Conservation (phyloP, 2,888 invertebrate genomes). For the Harpagoxenus sublaevis region DNA sequence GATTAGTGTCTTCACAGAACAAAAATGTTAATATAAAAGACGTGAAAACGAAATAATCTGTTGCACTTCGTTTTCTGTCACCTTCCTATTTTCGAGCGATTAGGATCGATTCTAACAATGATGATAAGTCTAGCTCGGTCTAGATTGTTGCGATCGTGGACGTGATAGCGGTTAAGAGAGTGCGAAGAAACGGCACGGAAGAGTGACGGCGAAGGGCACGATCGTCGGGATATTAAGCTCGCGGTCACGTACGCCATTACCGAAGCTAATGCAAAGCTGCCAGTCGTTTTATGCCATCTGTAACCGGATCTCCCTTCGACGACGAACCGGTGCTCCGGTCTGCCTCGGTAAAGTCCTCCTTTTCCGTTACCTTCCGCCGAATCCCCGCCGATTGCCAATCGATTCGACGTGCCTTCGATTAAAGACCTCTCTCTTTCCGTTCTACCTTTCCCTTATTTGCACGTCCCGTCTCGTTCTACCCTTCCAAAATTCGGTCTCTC, state of each 20-base stretch:
- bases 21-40: no score
- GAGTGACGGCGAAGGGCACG: conserved; percentile 65
- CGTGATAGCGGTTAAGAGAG: conserved; percentile 13
- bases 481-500: conserved; percentile 18
- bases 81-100: conserved; percentile 35
- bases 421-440: conserved; percentile 58
- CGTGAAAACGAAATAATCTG: no score
- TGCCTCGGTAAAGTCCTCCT: conserved; percentile 16
- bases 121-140: conserved; percentile 40
- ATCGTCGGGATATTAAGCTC: conserved; percentile 78
- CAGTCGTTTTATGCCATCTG: conserved; percentile 82
- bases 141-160: conserved; percentile 7
- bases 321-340: conserved; percentile 67
- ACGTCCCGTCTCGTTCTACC: conserved; percentile 1
- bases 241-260: conserved; percentile 83
- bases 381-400: conserved; percentile 66
- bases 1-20: background rate
- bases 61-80: background rate
- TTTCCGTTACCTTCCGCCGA: conserved; percentile 54
- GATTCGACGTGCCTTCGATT: conserved; percentile 78
- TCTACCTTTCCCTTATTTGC: conserved; percentile 32
- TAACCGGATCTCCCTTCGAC: conserved; percentile 80
- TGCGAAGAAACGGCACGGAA: conserved; percentile 51
- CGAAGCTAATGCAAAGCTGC: conserved; percentile 82
- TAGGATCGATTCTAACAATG: conserved; percentile 15